Evolutionary conservation across 2,797 vertebrate species (phyloP), one percentile per base, ranked within the genome.

Genomic region (Propithecus deckenii): DNA sequence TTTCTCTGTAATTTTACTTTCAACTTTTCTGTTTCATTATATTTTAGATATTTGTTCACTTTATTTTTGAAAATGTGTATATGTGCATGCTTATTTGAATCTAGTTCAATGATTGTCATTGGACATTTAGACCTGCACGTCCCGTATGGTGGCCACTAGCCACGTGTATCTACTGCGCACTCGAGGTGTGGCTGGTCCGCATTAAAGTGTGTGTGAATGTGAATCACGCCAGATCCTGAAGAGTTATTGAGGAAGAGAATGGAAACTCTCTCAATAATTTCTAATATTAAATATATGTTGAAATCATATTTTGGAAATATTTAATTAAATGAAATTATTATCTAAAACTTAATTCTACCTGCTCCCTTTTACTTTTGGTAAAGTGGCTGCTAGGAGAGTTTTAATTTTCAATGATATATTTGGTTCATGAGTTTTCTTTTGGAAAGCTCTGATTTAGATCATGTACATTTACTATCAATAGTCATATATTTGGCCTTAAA

Each of bases 31-130:
- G 7, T 38, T 76, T 35, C 32, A 57, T 43, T 57, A 13, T 76
- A 18, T 30, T 92, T 78, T 57, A 86, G 72, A 57, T 78, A 78
- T 86, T 50, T 67, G 25, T 38, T 79, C 59, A 86, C 15, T 86
- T 46, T 69, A 43, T 57, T 78, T 59, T 75, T 52, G 14, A 52
- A 52, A 65, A 4, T 9, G 30, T 55, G 18, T 50, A 8, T 90
- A 8, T 65, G 23, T 52, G 32, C 50, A n/a, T 52, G n/a, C 50
- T 61, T 50, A 41, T n/a, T 75, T 65, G 43, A 92, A 52, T 52
- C 9, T 52, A 25, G 43, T 18, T 35, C 57, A n/a, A 5, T 52
- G 50, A 23, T 38, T 35, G n/a, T 57, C 5, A 48, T 11, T 57
- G 74, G 11, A 32, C 32, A 38, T 63, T 46, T 38, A 38, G 61